These are phyloP conservation scores for Argynnis bischoffii DNA, from an alignment of 2,888 invertebrate genomes.

Conservation along the genomic window DNA sequence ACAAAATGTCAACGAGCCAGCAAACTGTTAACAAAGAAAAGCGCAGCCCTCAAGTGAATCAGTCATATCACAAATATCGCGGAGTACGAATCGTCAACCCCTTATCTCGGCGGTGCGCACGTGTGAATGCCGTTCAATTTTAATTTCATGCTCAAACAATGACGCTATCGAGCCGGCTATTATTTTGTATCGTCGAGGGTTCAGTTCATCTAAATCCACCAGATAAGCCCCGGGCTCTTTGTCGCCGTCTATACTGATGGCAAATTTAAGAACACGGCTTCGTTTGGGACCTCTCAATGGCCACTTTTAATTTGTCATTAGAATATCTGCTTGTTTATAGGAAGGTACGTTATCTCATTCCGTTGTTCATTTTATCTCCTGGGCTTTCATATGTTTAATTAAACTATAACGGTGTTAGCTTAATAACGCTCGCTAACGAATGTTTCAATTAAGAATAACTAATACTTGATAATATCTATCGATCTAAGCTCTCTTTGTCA, in stretches of 20 bases:
- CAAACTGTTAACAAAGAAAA: constrained; percentile 56
- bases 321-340: constrained; percentile 72
- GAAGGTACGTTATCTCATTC: constrained; percentile 54
- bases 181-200: constrained; percentile 80
- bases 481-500: background rate
- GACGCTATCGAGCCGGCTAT: constrained; percentile 79
- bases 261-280: constrained; percentile 64
- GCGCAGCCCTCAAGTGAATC: constrained; percentile 75
- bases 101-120: constrained; percentile 78
- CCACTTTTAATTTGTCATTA: constrained; percentile 66
- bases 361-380: constrained; percentile 53
- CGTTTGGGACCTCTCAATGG: constrained; percentile 41
- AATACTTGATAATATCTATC: constrained; percentile 15
- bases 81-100: constrained; percentile 59
- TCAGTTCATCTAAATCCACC: constrained; percentile 79
- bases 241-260: constrained; percentile 70
- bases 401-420: constrained; percentile 41
- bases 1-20: background rate
- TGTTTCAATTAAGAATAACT: constrained; percentile 25
- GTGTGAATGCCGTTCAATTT: constrained; percentile 82
- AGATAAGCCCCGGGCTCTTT: constrained; percentile 77
- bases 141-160: constrained; percentile 83
- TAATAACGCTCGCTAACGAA: constrained; percentile 20
- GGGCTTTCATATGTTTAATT: constrained; percentile 63
- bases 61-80: constrained; percentile 65